Conservation (phyloP, 2,797 vertebrate species). For the Gastrophryne carolinensis region DNA sequence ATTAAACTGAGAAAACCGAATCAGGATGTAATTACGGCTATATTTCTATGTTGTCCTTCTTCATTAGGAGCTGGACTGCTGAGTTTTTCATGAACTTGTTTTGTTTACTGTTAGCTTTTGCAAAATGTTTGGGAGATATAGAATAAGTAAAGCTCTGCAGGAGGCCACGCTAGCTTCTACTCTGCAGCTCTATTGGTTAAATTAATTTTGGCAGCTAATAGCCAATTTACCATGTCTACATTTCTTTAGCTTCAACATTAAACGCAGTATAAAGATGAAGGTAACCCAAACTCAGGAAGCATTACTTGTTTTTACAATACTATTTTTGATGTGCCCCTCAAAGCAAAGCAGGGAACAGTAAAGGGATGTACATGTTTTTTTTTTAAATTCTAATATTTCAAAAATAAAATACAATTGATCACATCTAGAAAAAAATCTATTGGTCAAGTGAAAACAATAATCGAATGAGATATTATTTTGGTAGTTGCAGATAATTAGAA, state of each 20-base stretch:
- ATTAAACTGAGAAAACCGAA: slow-evolving; percentile 15
- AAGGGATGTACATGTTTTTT: too few relatives aligned
- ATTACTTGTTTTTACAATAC: background rate
- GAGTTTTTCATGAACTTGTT: slow-evolving; percentile 23
- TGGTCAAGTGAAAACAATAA: too few relatives aligned
- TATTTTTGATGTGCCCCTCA: background rate
- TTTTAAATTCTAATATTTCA: too few relatives aligned
- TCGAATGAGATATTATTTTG: too few relatives aligned
- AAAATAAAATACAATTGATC: too few relatives aligned
- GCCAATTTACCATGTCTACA: slow-evolving; percentile 10
- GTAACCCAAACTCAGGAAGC: background rate
- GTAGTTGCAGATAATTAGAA: too few relatives aligned
- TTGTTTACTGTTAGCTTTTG: slow-evolving; percentile 25
- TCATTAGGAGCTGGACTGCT: slow-evolving; percentile 38
- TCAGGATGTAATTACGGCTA: slow-evolving; percentile 29
- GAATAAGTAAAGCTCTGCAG: background rate
- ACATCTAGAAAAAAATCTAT: too few relatives aligned
- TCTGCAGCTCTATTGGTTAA: background rate
- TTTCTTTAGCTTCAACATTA: background rate
- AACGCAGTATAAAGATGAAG: background rate
- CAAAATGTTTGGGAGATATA: slow-evolving; percentile 18
- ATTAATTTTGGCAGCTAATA: slow-evolving; percentile 28
- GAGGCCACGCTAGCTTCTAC: slow-evolving; percentile 20
- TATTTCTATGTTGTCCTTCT: slow-evolving; percentile 15
- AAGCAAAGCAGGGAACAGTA: too few relatives aligned